Evolutionary conservation across 2,797 vertebrate species (phyloP).

Genomic region (Lemur catta): DNA sequence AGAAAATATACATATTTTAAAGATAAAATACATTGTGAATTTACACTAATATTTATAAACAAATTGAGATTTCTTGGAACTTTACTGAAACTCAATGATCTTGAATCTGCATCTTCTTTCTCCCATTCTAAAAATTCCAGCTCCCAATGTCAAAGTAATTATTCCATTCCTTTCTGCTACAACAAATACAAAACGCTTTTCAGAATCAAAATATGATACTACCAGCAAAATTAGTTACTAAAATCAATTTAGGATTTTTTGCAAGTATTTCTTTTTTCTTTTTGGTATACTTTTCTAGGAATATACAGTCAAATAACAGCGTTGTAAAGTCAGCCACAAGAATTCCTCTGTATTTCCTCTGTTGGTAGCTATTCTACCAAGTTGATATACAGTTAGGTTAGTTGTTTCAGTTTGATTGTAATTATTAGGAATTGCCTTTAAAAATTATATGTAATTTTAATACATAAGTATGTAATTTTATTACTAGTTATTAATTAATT

Average conservation of each 20-base stretch:
- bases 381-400: background rate
- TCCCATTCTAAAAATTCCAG: background rate
- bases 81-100: background rate
- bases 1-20: background rate
- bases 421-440: background rate
- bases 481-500: background rate
- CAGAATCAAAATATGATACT: background rate
- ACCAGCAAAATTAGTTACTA: background rate
- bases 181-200: no score
- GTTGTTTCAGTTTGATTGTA: background rate
- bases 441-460: slow-evolving; percentile 16
- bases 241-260: background rate
- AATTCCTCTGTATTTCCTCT: background rate
- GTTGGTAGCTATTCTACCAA: background rate
- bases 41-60: background rate
- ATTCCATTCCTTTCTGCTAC: fast-evolving
- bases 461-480: slow-evolving; percentile 16
- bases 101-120: background rate
- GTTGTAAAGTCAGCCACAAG: background rate
- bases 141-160: background rate
- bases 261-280: background rate
- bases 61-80: background rate
- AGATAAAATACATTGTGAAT: background rate
- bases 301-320: background rate
- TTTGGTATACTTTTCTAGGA: background rate